phyloP scores from a whole-genome alignment of 53 echinoderm and acorn worm genomes.

The Mesocentrotus franciscanus region DNA sequence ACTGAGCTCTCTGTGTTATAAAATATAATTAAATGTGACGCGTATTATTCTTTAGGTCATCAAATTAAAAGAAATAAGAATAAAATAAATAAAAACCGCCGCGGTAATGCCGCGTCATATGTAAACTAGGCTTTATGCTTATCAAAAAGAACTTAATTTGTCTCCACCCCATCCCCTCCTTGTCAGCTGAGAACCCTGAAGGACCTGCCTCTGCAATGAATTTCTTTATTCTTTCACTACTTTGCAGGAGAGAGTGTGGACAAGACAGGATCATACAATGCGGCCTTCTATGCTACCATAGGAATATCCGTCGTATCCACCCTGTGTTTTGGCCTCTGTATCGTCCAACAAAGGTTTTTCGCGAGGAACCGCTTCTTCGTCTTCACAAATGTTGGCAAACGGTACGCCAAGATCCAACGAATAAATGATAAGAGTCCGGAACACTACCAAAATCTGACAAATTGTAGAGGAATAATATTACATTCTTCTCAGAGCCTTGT shows the following conservation, averaged over 20 bases:
- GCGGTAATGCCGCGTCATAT: too few relatives aligned
- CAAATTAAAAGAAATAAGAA: too few relatives aligned
- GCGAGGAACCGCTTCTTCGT: conserved; percentile 21
- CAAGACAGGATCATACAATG: conserved; percentile 30
- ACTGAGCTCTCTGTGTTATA: not conserved
- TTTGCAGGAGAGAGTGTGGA: conserved; percentile 51
- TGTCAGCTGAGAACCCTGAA: not conserved
- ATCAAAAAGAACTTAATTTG: not conserved
- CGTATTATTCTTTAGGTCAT: not conserved
- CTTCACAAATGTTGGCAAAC: not conserved
- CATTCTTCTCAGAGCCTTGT: not conserved
- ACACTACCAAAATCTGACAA: not conserved
- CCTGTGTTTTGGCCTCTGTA: not conserved
- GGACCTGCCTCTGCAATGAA: not conserved
- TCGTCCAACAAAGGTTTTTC: conserved; percentile 13
- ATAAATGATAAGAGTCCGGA: not conserved
- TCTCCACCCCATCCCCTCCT: too few relatives aligned
- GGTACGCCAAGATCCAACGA: not conserved
- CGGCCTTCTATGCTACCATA: conserved; percentile 20
- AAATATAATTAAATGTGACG: not conserved
- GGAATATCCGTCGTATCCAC: conserved; percentile 17
- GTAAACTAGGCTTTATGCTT: too few relatives aligned
- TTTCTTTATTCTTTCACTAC: not conserved
- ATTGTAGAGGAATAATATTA: not conserved
- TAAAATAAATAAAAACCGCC: too few relatives aligned